Conservation (phyloP, 2,797 vertebrate species). For the Prionace glauca region DNA sequence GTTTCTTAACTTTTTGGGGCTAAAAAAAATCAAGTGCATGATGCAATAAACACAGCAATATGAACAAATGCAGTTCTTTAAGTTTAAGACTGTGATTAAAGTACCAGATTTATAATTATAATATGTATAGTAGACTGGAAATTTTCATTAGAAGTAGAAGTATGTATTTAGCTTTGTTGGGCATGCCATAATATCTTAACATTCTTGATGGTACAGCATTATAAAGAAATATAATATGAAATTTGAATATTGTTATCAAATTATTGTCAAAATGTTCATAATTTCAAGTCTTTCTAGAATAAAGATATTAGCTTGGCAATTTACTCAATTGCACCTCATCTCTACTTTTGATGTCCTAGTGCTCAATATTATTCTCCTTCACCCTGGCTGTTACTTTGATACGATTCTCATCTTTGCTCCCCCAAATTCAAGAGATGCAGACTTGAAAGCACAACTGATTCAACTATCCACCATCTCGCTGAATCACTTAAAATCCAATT, state of each 20-base stretch:
- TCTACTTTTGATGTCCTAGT: too few relatives aligned
- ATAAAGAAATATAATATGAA: not conserved
- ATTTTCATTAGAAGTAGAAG: not conserved
- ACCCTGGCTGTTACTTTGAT: too few relatives aligned
- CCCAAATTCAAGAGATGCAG: too few relatives aligned
- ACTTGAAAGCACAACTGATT: too few relatives aligned
- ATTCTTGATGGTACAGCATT: not conserved
- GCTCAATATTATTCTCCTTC: too few relatives aligned
- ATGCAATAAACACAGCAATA: not conserved
- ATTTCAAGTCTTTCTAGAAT: not conserved
- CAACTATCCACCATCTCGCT: too few relatives aligned
- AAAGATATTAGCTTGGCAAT: not conserved
- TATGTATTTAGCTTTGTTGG: not conserved
- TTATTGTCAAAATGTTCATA: not conserved
- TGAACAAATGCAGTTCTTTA: not conserved
- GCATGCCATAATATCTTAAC: not conserved
- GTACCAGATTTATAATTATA: not conserved
- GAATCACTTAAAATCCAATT: too few relatives aligned
- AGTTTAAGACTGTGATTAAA: not conserved
- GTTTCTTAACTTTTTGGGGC: not conserved
- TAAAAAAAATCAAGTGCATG: not conserved
- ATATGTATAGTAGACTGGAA: not conserved
- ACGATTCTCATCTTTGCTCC: too few relatives aligned
- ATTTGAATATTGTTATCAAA: not conserved
- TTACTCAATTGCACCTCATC: too few relatives aligned